A percentile compares a stretch with the other conserved stretches of the same genome.
These are phyloP conservation scores for Arctocebus calabarensis DNA, from an alignment of 2,797 vertebrate genomes.

Conservation along the genomic window DNA sequence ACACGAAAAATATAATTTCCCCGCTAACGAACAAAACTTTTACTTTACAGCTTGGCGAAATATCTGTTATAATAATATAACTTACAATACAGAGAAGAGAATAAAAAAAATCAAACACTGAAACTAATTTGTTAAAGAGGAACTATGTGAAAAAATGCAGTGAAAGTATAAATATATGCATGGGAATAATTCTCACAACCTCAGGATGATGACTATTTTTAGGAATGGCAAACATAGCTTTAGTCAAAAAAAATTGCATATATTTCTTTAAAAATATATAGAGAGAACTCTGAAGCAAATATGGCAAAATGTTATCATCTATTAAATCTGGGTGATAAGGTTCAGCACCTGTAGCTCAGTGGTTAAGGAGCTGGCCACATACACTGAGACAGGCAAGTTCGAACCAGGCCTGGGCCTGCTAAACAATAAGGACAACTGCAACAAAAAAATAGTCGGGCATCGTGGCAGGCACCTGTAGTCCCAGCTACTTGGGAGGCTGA, in stretches of 20 bases:
- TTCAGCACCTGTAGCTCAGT: too few relatives aligned
- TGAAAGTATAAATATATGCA: not conserved
- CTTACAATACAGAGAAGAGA: slow-evolving; percentile 33
- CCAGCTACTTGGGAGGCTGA: too few relatives aligned
- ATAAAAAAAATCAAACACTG: not conserved
- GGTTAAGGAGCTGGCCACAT: too few relatives aligned
- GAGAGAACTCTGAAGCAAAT: slow-evolving; percentile 5
- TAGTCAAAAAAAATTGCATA: not conserved
- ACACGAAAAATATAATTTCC: not conserved
- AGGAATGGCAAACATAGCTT: not conserved
- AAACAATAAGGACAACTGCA: too few relatives aligned
- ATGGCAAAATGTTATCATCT: slow-evolving; percentile 1
- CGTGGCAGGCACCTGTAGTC: too few relatives aligned
- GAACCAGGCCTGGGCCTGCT: too few relatives aligned
- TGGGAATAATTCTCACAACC: not conserved
- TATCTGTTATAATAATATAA: not conserved
- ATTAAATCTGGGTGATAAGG: not conserved
- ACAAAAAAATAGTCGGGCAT: too few relatives aligned
- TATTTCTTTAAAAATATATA: slow-evolving; percentile 46
- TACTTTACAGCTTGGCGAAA: slow-evolving; percentile 50
- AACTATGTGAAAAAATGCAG: not conserved
- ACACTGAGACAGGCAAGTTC: too few relatives aligned
- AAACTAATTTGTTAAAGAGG: slow-evolving; percentile 11
- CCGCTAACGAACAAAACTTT: not conserved
- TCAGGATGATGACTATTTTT: not conserved